These are phyloP conservation scores for Diplolepis rosae DNA, from an alignment of 2,888 invertebrate species.

Conservation along the genomic window DNA sequence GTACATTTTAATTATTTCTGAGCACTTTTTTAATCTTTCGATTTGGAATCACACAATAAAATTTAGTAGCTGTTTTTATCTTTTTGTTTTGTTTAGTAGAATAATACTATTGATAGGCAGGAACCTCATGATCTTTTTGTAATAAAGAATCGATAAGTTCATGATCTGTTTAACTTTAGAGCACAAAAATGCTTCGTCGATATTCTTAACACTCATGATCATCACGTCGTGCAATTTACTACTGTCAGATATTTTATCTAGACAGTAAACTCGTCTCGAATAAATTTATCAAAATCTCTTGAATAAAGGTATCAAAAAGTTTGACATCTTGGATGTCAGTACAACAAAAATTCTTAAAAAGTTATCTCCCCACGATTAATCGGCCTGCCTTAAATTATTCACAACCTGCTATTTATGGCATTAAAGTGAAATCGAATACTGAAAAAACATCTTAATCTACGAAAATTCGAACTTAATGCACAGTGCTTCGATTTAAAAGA, in stretches of 20 bases:
- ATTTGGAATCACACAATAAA: background rate
- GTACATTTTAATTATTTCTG: background rate
- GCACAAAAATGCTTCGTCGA: background rate
- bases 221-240: background rate
- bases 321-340: too few species aligned
- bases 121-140: background rate
- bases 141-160: background rate
- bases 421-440: too few species aligned
- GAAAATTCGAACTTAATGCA: background rate
- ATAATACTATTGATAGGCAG: background rate
- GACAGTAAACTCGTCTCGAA: background rate
- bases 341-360: background rate
- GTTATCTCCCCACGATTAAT: background rate
- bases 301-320: background rate
- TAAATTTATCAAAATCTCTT: too few species aligned
- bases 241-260: background rate
- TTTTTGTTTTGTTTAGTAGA: too few species aligned
- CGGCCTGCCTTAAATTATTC: background rate
- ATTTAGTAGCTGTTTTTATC: background rate
- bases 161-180: background rate
- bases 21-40: background rate
- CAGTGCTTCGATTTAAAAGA: background rate
- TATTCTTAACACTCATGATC: background rate
- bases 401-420: background rate
- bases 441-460: background rate